Evolutionary conservation across 2,797 vertebrate genomes (phyloP).

Genomic region (Triplophysa yarkandensis): DNA sequence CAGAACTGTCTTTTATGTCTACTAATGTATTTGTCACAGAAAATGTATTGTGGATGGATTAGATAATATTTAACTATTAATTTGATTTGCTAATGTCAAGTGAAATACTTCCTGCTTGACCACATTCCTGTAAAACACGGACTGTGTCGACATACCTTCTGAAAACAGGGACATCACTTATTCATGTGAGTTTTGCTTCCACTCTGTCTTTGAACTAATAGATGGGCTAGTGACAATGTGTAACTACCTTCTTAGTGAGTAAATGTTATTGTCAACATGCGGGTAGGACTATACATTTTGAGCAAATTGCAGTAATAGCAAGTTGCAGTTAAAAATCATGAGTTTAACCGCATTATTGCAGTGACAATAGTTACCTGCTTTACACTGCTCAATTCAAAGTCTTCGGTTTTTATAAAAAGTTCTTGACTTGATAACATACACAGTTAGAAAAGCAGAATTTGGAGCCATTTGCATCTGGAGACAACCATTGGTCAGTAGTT

Average conservation of each 20-base stretch:
- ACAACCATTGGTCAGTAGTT: background rate
- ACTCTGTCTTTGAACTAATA: conserved; percentile 7
- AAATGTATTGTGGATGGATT: too few species aligned
- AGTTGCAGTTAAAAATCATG: background rate
- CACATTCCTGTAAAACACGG: conserved; percentile 70
- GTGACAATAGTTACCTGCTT: background rate
- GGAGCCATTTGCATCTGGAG: conserved; percentile 8
- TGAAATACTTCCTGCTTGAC: conserved; percentile 69
- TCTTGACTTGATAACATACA: conserved; percentile 10
- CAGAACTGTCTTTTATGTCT: too few species aligned
- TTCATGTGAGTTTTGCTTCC: background rate
- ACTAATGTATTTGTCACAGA: too few species aligned
- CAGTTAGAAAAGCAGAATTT: conserved; percentile 28
- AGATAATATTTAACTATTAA: background rate
- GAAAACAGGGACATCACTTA: conserved; percentile 16
- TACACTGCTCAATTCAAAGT: background rate
- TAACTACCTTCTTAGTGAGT: background rate
- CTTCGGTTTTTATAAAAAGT: background rate
- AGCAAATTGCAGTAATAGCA: background rate
- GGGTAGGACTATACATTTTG: conserved; percentile 39
- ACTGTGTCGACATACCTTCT: conserved; percentile 57
- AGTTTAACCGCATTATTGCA: background rate
- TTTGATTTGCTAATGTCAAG: background rate
- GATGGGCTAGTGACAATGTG: background rate
- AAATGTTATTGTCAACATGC: background rate